A percentile compares a stretch with the other conserved stretches of the same genome.
Conservation (phyloP, 2,113 vertebrate genomes). For the Vombatus ursinus region DNA sequence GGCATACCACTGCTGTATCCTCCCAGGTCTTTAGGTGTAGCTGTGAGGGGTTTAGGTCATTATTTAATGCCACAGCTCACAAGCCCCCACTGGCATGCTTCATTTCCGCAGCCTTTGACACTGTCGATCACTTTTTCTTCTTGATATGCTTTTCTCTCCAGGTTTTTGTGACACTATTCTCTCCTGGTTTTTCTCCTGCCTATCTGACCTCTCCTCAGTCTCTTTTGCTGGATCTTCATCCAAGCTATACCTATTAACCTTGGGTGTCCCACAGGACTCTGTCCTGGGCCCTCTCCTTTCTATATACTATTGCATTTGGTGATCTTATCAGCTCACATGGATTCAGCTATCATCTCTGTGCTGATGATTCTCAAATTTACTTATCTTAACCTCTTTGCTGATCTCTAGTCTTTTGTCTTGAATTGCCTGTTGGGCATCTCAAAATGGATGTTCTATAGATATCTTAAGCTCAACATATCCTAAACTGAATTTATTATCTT, state of each 20-base stretch:
- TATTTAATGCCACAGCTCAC: background rate
- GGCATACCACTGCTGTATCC: background rate
- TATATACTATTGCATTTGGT: background rate
- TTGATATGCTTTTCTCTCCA: background rate
- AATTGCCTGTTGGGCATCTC: background rate
- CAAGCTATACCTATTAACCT: too few relatives aligned
- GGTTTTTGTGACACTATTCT: background rate
- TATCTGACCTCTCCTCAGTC: background rate
- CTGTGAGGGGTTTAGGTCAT: background rate
- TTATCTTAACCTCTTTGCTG: background rate
- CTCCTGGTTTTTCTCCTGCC: background rate
- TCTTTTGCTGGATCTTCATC: background rate
- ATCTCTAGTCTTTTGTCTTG: background rate
- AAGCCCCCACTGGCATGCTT: background rate
- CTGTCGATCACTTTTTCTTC: background rate
- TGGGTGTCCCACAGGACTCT: background rate
- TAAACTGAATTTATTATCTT: too few relatives aligned
- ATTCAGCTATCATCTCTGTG: background rate
- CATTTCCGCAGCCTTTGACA: background rate
- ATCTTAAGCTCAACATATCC: too few relatives aligned
- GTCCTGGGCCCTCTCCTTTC: background rate
- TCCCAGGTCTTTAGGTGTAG: background rate
- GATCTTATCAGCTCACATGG: background rate
- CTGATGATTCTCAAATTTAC: background rate
- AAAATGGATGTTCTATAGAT: background rate